A percentile compares a stretch with the other conserved stretches of the same genome.
Evolutionary conservation across 2,113 vertebrate species (phyloP).

Genomic region (Numenius arquata): DNA sequence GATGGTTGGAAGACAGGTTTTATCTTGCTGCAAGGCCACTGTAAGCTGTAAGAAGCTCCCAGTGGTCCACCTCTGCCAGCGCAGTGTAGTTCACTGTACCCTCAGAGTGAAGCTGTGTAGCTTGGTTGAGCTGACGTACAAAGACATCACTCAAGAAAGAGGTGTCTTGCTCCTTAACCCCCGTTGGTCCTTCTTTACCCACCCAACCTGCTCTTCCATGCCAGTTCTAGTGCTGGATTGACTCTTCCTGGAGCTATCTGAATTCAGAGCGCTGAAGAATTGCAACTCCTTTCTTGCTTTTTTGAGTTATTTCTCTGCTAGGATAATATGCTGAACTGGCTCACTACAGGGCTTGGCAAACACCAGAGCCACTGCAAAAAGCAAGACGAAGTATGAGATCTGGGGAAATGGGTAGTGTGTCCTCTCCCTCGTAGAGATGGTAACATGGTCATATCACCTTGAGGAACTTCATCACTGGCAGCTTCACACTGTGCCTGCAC

Average conservation of each 20-base stretch:
- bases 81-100: not conserved
- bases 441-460: not conserved
- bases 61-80: not conserved
- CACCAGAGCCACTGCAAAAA: not conserved
- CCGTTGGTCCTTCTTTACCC: not conserved
- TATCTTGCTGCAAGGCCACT: not conserved
- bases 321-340: not conserved
- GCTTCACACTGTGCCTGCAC: not conserved
- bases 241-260: not conserved
- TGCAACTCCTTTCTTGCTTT: not conserved
- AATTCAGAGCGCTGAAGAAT: not conserved
- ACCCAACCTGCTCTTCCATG: rapidly evolving
- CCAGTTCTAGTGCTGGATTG: not conserved
- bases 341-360: not conserved
- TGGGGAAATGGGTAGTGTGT: not conserved
- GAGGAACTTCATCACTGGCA: not conserved
- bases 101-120: not conserved
- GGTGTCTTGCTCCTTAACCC: not conserved
- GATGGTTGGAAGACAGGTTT: not conserved
- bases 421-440: not conserved
- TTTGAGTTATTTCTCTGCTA: not conserved
- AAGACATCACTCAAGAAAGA: not conserved
- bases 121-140: not conserved
- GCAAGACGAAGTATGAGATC: rapidly evolving
- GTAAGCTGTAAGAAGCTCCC: not conserved